These are phyloP conservation scores for Anthoptus insignis DNA, from an alignment of 2,888 invertebrate genomes.

Conservation along the genomic window DNA sequence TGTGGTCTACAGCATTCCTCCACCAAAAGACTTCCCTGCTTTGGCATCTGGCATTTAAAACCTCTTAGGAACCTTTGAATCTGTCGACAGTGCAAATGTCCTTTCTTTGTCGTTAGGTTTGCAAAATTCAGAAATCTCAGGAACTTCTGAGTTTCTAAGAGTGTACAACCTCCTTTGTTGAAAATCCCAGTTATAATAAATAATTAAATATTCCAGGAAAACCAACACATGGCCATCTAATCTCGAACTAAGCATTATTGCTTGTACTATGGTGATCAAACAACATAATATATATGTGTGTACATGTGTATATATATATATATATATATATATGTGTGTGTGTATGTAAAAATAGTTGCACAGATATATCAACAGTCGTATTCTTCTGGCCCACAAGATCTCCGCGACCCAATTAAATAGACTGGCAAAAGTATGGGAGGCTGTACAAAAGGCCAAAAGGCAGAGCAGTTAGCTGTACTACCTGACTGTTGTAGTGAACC, in stretches of 20 bases:
- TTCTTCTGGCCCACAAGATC: conserved; percentile 13
- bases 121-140: conserved; percentile 36
- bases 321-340: background rate
- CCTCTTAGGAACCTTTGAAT: conserved; percentile 4
- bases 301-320: too few relatives aligned
- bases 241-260: too few relatives aligned
- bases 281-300: too few relatives aligned
- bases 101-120: conserved; percentile 18
- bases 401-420: background rate
- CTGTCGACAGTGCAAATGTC: conserved; percentile 24
- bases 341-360: conserved; percentile 29
- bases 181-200: too few relatives aligned
- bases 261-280: too few relatives aligned
- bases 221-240: too few relatives aligned
- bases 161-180: background rate
- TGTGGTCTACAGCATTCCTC: conserved; percentile 8
- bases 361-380: conserved; percentile 32
- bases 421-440: conserved; percentile 28
- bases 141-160: conserved; percentile 5
- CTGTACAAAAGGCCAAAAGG: conserved; percentile 39
- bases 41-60: background rate
- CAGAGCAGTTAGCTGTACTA: conserved; percentile 20
- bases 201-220: too few relatives aligned
- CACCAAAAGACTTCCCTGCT: background rate
- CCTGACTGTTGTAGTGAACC: conserved; percentile 22